Percentiles rank a stretch among this genome's conserved stretches.
Evolutionary conservation across 2,888 invertebrate genomes (phyloP).

Genomic region (Linnaemya vulpina): DNA sequence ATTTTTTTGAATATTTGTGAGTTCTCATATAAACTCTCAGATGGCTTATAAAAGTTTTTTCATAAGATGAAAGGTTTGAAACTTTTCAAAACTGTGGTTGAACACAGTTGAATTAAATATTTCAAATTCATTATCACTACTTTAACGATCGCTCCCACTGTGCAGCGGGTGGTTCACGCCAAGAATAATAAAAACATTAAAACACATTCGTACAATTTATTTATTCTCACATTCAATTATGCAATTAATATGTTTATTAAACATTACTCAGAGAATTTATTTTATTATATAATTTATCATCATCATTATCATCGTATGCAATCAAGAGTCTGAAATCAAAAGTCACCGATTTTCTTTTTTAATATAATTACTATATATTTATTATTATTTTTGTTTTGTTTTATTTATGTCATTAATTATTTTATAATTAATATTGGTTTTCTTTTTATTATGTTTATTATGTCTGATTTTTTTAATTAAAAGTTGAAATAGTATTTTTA

Average conservation of each 20-base stretch:
- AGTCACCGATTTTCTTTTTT: conserved; percentile 49
- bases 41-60: too few relatives aligned
- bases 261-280: conserved; percentile 36
- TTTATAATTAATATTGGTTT: conserved; percentile 58
- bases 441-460: conserved; percentile 23
- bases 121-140: too few relatives aligned
- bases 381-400: conserved; percentile 16
- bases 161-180: too few relatives aligned
- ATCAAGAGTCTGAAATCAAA: conserved; percentile 54
- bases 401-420: conserved; percentile 53
- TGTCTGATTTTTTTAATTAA: conserved; percentile 55
- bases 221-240: conserved; percentile 68
- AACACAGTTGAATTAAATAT: too few relatives aligned
- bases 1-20: too few relatives aligned
- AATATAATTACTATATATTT: conserved; percentile 7
- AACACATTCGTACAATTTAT: conserved; percentile 46
- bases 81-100: too few relatives aligned
- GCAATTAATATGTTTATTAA: conserved; percentile 61
- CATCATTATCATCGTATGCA: conserved; percentile 8
- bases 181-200: conserved; percentile 18
- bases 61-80: too few relatives aligned
- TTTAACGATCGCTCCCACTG: too few relatives aligned
- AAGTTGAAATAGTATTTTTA: conserved; percentile 56
- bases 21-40: too few relatives aligned
- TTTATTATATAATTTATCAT: conserved; percentile 26